Evolutionary conservation across 2,113 vertebrate species (phyloP).

Genomic region (Panthera leo): DNA sequence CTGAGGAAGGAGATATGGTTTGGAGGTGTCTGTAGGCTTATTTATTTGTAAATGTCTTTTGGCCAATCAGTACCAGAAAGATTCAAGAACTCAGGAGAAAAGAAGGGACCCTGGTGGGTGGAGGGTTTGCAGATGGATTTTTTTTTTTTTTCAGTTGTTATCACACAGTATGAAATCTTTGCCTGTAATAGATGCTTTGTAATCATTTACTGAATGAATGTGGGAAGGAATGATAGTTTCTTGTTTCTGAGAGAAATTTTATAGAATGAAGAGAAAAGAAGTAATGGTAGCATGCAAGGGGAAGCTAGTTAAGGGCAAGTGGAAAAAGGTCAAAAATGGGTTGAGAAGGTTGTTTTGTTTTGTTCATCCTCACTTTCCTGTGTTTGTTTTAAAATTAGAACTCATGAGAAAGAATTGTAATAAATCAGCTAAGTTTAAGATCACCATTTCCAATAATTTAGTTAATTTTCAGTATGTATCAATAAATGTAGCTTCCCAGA

Average conservation of each 20-base stretch:
- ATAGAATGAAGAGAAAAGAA: neutral
- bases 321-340: neutral
- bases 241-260: neutral
- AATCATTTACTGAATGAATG: conserved; percentile 7
- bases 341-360: neutral
- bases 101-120: neutral
- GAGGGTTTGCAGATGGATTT: neutral
- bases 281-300: neutral
- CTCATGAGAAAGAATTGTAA: neutral
- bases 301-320: neutral
- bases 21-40: neutral
- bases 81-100: neutral
- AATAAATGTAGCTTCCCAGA: neutral
- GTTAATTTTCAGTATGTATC: neutral
- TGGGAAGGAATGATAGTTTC: neutral
- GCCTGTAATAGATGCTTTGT: neutral
- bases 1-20: neutral
- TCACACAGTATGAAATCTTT: neutral
- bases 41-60: neutral
- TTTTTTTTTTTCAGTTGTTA: neutral
- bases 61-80: neutral
- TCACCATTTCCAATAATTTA: neutral
- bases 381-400: conserved; percentile 14
- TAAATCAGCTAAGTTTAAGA: conserved; percentile 1
- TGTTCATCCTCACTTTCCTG: neutral